These are phyloP conservation scores for Heteronetta atricapilla DNA, from an alignment of 2,113 vertebrate genomes.

Conservation along the genomic window DNA sequence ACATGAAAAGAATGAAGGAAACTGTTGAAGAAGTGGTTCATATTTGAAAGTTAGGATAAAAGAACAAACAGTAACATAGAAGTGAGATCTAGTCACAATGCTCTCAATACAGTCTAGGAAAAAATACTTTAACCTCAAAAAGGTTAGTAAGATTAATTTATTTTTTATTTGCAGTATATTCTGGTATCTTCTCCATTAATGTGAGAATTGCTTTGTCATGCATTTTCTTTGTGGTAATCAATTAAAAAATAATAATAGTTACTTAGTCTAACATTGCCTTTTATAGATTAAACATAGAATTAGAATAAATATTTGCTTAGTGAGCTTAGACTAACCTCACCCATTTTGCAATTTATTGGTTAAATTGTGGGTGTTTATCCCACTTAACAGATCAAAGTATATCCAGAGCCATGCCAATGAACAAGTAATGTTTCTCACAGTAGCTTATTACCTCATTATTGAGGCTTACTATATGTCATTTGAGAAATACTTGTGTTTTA, in stretches of 20 bases:
- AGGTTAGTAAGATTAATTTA: not conserved
- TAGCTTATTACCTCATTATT: not conserved
- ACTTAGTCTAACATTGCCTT: not conserved
- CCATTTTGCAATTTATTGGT: not conserved
- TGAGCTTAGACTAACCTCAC: not conserved
- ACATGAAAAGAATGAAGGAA: not conserved
- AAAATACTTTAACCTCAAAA: not conserved
- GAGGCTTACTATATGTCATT: not conserved
- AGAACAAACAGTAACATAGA: not conserved
- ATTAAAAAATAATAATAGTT: rapidly evolving
- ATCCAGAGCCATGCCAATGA: not conserved
- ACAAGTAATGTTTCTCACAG: not conserved
- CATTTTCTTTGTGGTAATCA: not conserved
- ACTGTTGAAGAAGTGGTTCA: not conserved
- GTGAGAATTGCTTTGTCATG: not conserved
- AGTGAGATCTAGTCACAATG: not conserved
- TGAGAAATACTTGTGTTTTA: not conserved
- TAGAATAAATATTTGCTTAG: not conserved
- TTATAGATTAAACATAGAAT: not conserved
- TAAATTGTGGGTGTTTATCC: not conserved
- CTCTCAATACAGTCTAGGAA: not conserved
- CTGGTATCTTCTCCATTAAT: not conserved
- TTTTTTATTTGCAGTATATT: not conserved
- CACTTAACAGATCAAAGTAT: not conserved
- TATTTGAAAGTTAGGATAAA: not conserved